Percentiles rank a stretch among this genome's conserved stretches.
phyloP scores from a whole-genome alignment of 1,140 invertebrate genomes.

The fruit fly (Drosophila melanogaster) region Release_6_plus_ISO1_MT NT_033779.5:13238001-13238500 shows the following conservation, averaged over 20 bases:
- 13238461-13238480: conserved; percentile 63
- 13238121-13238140: conserved; percentile 42
- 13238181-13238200: conserved; percentile 72
- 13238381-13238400: conserved; percentile 70
- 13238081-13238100: conserved; percentile 53
- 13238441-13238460: conserved; percentile 74
- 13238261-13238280: conserved; percentile 30
- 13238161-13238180: conserved; percentile 59
- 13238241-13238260: conserved; percentile 63
- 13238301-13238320: conserved; percentile 47
- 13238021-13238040: conserved; percentile 25
- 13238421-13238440: conserved; percentile 78
- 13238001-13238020: conserved; percentile 58
- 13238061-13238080: conserved; percentile 37
- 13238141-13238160: conserved; percentile 15
- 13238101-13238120: conserved; percentile 59
- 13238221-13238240: conserved; percentile 28
- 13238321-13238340: conserved; percentile 72
- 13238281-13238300: conserved; percentile 1
- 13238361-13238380: conserved; percentile 78
- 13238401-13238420: conserved; percentile 68
- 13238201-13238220: conserved; percentile 48
- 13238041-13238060: conserved; percentile 53
- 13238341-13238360: conserved; percentile 64
- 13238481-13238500: conserved; percentile 68